Base-by-base conservation (phyloP, 92 coral and sea anemone species). In the Desmophyllum pertusum region DNA sequence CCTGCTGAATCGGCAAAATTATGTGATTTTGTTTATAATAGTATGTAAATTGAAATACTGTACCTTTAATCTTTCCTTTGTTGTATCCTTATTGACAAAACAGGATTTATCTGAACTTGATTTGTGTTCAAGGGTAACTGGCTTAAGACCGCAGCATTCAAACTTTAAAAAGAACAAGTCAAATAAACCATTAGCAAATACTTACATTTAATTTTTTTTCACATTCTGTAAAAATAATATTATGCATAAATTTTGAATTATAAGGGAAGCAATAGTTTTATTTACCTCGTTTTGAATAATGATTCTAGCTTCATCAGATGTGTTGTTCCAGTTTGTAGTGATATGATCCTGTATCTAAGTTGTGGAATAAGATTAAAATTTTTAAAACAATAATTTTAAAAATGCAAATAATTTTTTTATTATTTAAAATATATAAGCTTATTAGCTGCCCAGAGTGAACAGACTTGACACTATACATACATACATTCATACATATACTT, bases 221-320 rank as follows among this genome's bases (percentile, higher is more conserved):
- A 3, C 11, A 65, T 15, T 25, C 35, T 36, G 10, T 64, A n/a
- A 33, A 64, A 13, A 33, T n/a, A n/a, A n/a, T n/a, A n/a, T n/a
- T n/a, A n/a, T n/a, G 17, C 13, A 6, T 1, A 43, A 42, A 43
- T 41, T 38, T 42, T 23, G 4, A 25, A 41, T 17, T 15, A 27
- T 29, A 81, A 37, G 11, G 25, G 51, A 17, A 36, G 33, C 3
- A 15, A 17, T 36, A 37, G 11, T 19, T 9, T 1, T 25, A 35
- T 45, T 45, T 70, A 93, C 98, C 93, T 91, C 85, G 48, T 87
- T 51, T 61, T 93, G 98, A 79, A 93, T 88, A 14, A 91, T 70
- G 39, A 88, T 91, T 76, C 98, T 88, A 53, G 87, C 80, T 73
- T 84, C 90, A 72, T 93, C 98, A 0, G 85, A 70, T 8, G 98